Conservation (phyloP, 2,113 vertebrate genomes). For the Bettongia penicillata region DNA sequence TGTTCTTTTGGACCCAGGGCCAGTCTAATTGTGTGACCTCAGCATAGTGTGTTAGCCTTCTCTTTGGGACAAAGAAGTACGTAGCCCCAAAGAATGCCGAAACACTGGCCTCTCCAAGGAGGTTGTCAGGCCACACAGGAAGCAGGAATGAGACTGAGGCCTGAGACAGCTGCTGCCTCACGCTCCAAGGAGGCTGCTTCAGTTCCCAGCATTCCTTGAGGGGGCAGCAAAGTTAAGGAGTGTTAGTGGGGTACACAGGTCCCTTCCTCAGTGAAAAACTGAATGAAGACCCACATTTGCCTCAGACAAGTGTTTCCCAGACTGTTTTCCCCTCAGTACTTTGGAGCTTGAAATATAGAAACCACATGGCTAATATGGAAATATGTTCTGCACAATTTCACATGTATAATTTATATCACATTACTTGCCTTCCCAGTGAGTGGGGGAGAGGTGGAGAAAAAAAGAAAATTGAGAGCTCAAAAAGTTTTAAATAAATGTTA, state of each 20-base stretch:
- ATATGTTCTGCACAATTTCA: not conserved
- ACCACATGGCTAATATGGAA: not conserved
- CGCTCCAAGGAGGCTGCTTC: not conserved
- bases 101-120: conserved; percentile 19
- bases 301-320: not conserved
- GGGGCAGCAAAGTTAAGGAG: not conserved
- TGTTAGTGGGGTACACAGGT: not conserved
- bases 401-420: not conserved
- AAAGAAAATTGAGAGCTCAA: not conserved
- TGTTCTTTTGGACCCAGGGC: not conserved
- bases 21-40: not conserved
- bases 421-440: not conserved
- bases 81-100: not conserved
- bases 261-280: not conserved
- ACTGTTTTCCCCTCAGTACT: not conserved
- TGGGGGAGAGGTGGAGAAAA: not conserved
- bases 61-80: conserved; percentile 12
- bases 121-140: conserved; percentile 37
- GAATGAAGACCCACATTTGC: not conserved
- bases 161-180: not conserved
- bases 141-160: conserved; percentile 19
- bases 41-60: not conserved
- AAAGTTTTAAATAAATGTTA: not conserved
- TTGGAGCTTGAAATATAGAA: not conserved
- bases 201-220: not conserved